Base-by-base conservation (phyloP, 2,113 vertebrate genomes). In the Burhinus bistriatus region DNA sequence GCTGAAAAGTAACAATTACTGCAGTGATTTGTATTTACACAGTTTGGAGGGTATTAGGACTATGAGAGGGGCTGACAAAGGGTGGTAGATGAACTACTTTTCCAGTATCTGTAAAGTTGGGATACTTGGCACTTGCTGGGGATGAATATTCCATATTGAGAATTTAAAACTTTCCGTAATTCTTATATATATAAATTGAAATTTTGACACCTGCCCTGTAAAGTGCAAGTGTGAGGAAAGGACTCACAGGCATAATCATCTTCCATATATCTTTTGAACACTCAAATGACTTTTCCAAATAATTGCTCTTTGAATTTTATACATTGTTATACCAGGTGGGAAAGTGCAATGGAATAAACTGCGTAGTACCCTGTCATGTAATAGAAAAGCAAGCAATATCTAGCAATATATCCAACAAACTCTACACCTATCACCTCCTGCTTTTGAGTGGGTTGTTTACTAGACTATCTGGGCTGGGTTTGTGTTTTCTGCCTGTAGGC, bases 151-250 rank as follows among this genome's bases (percentile, higher is more conserved):
- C 94, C 92, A 85, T 80, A 85, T 18, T 94, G 81, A 93, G 77
- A 83, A 85, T 88, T 91, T 85, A 86, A 93, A 95, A 93, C 72
- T 94, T 96, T 94, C 93, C 38, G 3, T 90, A 91, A 80, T 75
- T 90, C 91, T 90, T 92, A 68, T 45, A 91, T 45, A 92, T 51
- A 88, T 78, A 88, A 77, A 72, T 92, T 90, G 89, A 95, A 97
- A 96, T 93, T 91, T 89, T 95, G 84, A 97, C 95, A 97, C 93
- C 97, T 96, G 94, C 92, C 82, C 69, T 89, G 87, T 97, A 95
- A 97, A 96, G 62, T 44, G 21, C 66, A 95, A 97, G 75, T 89
- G 94, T 6, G 38, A 95, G 79, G 86, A 92, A 95, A 93, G 51
- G 69, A 81, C 68, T 96, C 85, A 93, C n/a, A 88, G 64, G 47